Conservation (phyloP, 2,888 invertebrate genomes). For the Nomada ferruginata region DNA sequence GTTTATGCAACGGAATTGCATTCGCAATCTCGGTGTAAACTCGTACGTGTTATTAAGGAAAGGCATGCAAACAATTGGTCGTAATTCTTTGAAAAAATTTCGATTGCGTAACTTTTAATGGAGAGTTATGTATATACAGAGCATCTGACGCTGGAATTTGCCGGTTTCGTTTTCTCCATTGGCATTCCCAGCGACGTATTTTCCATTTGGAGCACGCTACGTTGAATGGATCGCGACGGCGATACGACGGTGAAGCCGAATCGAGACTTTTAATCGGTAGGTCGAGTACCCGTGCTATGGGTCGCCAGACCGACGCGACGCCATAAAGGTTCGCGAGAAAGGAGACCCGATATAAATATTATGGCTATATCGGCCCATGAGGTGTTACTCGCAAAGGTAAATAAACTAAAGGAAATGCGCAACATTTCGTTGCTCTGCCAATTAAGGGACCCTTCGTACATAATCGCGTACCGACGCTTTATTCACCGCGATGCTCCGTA, state of each 20-base stretch:
- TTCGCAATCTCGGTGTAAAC: constrained; percentile 25
- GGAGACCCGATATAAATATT: constrained; percentile 62
- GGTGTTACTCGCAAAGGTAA: constrained; percentile 64
- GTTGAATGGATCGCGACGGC: neutral
- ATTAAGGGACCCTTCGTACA: constrained; percentile 60
- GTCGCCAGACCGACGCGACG: constrained; percentile 52
- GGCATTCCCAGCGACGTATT: neutral
- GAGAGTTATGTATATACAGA: neutral
- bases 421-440: constrained; percentile 47
- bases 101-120: constrained; percentile 30
- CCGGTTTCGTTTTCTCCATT: neutral
- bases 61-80: constrained; percentile 43
- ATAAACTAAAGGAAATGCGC: constrained; percentile 49
- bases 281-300: constrained; percentile 22
- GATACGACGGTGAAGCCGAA: too few relatives aligned
- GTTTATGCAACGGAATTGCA: constrained; percentile 20
- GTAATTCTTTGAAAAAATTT: constrained; percentile 37
- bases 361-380: constrained; percentile 61
- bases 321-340: constrained; percentile 52
- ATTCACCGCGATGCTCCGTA: too few relatives aligned
- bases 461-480: constrained; percentile 38
- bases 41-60: constrained; percentile 10
- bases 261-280: too few relatives aligned
- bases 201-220: too few relatives aligned
- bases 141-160: neutral